These are phyloP conservation scores for Norana najaformis DNA, from an alignment of 2,888 invertebrate species.

Conservation along the genomic window DNA sequence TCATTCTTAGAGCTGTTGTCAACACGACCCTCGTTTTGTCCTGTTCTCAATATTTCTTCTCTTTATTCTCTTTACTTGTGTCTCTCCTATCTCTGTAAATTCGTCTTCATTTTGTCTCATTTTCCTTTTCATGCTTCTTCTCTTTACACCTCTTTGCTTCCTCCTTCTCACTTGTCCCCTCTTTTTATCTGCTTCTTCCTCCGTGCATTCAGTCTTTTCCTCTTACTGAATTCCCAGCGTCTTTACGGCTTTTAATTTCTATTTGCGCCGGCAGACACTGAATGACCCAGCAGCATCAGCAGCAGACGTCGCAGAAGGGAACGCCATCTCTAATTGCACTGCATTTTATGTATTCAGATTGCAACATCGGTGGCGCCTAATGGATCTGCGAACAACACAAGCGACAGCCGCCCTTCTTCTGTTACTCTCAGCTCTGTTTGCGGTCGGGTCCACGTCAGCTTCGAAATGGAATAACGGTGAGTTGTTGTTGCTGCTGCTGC, in stretches of 20 bases:
- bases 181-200: not conserved
- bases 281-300: not conserved
- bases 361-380: not conserved
- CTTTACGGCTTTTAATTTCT: not conserved
- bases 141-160: not conserved
- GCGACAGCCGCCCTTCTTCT: not conserved
- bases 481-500: not conserved
- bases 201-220: not conserved
- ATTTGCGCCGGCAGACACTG: not conserved
- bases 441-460: not conserved
- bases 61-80: not conserved
- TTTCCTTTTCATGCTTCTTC: not conserved
- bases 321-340: not conserved
- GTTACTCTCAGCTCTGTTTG: not conserved
- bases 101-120: no score
- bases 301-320: not conserved
- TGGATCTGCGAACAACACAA: not conserved
- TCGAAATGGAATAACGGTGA: conserved; percentile 5
- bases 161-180: not conserved
- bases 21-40: not conserved
- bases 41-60: not conserved
- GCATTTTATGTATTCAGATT: conserved; percentile 5
- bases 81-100: not conserved
- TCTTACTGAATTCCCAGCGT: not conserved
- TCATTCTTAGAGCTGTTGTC: not conserved